Base-by-base conservation (phyloP, 2,113 vertebrate species). In the Pachycephala philippinensis region DNA sequence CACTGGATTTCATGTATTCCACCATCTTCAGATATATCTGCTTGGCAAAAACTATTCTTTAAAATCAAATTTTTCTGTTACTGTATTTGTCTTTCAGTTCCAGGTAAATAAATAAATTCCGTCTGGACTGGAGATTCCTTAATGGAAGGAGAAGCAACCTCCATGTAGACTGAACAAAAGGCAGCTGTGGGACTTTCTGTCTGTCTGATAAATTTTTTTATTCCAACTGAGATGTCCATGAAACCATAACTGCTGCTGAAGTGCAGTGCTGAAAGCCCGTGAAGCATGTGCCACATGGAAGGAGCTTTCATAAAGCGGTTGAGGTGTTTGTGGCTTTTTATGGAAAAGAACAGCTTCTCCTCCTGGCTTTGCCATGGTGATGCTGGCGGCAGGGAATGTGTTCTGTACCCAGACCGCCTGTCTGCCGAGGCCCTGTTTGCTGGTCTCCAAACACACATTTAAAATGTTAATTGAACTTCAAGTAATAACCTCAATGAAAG, bases 401-500 rank as follows among this genome's bases (percentile, higher is more conserved):
- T 70, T 92, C 89, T 78, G 42, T n/a, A 39, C 37, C 3, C 3
- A 79, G 88, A 66, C 64, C 91, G 80, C 93, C 95, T 86, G 64
- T 69, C 91, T 75, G 54, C 15, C 0, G 11, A 89, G 54, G 59
- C 39, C 49, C 53, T 0, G 1, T 28, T 83, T 11, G 11, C 35
- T 69, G 39, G 12, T 93, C 89, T 87, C 89, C 69, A 92, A 93
- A 87, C 65, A 63, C 39, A 33, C 15, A 77, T 75, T 96, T 95
- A 94, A 96, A 95, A 93, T 87, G 94, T 94, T 97, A 97, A 97
- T 91, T 96, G 91, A 96, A 87, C 93, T 90, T 93, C 69, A 93
- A 93, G 83, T 52, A 94, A 93, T 86, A 90, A 80, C 72, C 82
- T 80, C 92, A 68, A 42, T 89, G 92, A 96, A 97, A 97, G 88